These are phyloP conservation scores for Branchinecta lynchi DNA, from an alignment of 1,140 invertebrate species.

Conservation along the genomic window DNA sequence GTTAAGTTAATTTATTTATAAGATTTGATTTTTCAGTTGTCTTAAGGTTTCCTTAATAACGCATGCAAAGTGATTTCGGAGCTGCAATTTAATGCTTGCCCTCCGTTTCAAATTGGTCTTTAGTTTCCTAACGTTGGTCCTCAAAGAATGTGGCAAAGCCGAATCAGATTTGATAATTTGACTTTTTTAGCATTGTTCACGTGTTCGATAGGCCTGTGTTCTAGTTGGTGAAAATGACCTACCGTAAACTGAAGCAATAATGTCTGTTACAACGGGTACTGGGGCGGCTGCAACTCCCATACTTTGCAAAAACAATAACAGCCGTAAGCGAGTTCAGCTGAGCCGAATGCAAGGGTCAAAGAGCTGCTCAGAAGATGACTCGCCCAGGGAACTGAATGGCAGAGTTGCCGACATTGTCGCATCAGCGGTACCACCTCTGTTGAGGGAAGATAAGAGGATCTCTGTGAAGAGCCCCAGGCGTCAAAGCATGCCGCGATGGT, in stretches of 20 bases:
- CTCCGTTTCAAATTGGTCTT: no score
- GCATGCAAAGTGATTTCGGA: no score
- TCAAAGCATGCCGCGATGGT: constrained; percentile 16
- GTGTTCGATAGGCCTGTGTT: no score
- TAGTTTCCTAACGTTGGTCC: no score
- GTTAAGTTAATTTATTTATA: no score
- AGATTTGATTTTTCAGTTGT: no score
- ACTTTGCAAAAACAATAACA: neutral
- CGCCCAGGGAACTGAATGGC: neutral
- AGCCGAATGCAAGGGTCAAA: neutral
- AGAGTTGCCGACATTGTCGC: neutral
- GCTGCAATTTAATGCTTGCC: no score
- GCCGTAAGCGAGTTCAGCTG: neutral
- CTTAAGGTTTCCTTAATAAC: no score
- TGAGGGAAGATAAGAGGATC: constrained; percentile 1
- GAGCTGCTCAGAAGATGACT: neutral
- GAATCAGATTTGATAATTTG: no score
- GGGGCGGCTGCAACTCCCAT: neutral
- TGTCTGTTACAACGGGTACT: neutral
- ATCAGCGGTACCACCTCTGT: neutral
- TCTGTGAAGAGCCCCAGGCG: constrained; percentile 5
- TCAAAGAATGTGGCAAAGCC: no score
- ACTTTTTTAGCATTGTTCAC: no score
- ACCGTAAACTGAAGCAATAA: neutral
- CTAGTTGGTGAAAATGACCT: neutral